Conservation (phyloP, 2,888 invertebrate species). For the Clusia tigrina region DNA sequence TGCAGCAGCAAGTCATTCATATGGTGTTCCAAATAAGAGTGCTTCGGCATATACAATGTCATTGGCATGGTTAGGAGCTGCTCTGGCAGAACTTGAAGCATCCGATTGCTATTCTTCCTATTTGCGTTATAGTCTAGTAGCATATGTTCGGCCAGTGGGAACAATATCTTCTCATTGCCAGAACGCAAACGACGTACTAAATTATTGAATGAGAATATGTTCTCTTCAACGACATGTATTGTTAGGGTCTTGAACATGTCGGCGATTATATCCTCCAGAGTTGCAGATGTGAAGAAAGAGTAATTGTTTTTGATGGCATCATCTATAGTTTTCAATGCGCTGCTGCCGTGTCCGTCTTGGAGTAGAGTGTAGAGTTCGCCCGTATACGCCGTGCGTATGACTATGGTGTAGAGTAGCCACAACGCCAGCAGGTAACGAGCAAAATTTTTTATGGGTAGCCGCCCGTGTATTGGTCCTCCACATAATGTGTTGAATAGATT, state of each 20-base stretch:
- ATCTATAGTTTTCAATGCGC: conserved; percentile 11
- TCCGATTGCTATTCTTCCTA: conserved; percentile 19
- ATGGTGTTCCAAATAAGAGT: conserved; percentile 46
- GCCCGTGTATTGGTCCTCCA: conserved; percentile 24
- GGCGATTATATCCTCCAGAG: neutral
- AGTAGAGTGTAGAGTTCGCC: conserved; percentile 29
- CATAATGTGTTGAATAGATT: conserved; percentile 23
- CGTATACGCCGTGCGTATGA: conserved; percentile 32
- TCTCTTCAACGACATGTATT: neutral
- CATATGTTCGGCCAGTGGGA: conserved; percentile 35
- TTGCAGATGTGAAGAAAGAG: neutral
- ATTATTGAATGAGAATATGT: neutral
- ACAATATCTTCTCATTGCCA: conserved; percentile 30
- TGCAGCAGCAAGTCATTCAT: conserved; percentile 44
- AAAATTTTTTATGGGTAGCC: conserved; percentile 29
- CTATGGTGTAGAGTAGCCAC: conserved; percentile 32
- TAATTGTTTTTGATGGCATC: conserved; percentile 22
- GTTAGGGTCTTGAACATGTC: neutral
- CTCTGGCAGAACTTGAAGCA: conserved; percentile 39
- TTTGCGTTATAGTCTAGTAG: conserved; percentile 42
- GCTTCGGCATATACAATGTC: conserved; percentile 51
- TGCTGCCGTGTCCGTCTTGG: conserved; percentile 24
- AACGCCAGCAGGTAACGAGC: conserved; percentile 32
- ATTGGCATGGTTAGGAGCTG: conserved; percentile 46
- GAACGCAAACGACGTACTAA: conserved; percentile 22